Percentiles rank a stretch among this genome's conserved stretches.
phyloP scores from a whole-genome alignment of 2,113 vertebrate species.

The Lathamus discolor region DNA sequence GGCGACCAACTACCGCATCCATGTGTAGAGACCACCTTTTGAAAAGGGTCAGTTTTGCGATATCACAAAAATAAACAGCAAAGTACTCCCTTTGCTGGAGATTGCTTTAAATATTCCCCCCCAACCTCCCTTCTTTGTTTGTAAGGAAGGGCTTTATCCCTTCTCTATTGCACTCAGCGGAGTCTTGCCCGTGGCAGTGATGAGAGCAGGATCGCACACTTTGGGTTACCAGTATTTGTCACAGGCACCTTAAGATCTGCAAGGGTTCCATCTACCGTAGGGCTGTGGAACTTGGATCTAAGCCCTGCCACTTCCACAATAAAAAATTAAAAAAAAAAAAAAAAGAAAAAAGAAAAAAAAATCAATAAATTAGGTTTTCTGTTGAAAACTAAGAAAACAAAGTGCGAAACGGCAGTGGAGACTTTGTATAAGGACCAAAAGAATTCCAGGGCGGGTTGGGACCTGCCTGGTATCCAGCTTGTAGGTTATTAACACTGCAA shows the following conservation, averaged over 20 bases:
- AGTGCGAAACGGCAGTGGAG: not conserved
- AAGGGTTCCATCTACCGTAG: not conserved
- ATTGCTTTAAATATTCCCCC: not conserved
- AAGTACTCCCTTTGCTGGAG: not conserved
- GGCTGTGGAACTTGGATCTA: not conserved
- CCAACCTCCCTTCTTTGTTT: not conserved
- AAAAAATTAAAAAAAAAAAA: no score
- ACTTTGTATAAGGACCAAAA: not conserved
- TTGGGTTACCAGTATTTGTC: not conserved
- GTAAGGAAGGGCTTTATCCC: not conserved
- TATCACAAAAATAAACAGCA: not conserved
- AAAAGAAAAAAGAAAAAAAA: no score
- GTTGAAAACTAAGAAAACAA: not conserved
- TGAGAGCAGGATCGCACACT: not conserved
- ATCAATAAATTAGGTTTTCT: not conserved
- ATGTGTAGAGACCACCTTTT: not conserved
- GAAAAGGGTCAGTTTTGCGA: accelerated
- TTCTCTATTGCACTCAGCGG: not conserved
- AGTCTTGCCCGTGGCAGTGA: not conserved
- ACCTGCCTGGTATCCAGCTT: not conserved
- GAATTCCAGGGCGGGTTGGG: not conserved
- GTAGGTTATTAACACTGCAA: not conserved
- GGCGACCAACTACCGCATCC: accelerated
- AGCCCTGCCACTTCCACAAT: not conserved
- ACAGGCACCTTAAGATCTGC: not conserved